These are phyloP conservation scores for Eristalinus aeneus DNA, from an alignment of 2,888 invertebrate species.

Conservation along the genomic window DNA sequence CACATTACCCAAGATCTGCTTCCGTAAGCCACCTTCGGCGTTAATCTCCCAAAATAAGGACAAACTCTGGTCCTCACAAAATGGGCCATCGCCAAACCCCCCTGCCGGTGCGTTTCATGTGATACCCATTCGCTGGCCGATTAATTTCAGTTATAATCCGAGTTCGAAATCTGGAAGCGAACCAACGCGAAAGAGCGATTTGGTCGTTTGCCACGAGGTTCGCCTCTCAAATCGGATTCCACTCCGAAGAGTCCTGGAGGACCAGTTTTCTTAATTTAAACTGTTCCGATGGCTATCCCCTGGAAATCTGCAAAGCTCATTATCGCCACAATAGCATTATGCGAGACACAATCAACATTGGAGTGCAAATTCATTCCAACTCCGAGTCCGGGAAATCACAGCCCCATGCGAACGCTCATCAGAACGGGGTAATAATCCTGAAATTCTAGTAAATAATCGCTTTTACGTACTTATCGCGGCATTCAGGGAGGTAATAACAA, in stretches of 20 bases:
- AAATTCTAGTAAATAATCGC: constrained; percentile 58
- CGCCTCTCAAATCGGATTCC: background rate
- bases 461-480: constrained; percentile 58
- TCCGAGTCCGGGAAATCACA: background rate
- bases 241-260: background rate
- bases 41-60: background rate
- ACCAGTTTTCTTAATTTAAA: background rate
- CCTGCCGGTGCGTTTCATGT: too few relatives aligned
- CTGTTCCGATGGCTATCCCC: background rate
- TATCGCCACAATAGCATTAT: constrained; percentile 56
- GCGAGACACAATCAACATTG: constrained; percentile 29
- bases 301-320: constrained; percentile 55
- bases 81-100: background rate
- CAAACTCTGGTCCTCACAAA: background rate
- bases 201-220: background rate
- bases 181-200: background rate
- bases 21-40: background rate
- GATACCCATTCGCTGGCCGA: background rate
- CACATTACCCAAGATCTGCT: background rate
- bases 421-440: constrained; percentile 50
- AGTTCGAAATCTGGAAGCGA: background rate
- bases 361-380: background rate
- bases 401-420: constrained; percentile 5
- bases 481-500: constrained; percentile 39
- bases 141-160: background rate